phyloP scores from a whole-genome alignment of 2,113 vertebrate genomes.

The Oplegnathus fasciatus region DNA sequence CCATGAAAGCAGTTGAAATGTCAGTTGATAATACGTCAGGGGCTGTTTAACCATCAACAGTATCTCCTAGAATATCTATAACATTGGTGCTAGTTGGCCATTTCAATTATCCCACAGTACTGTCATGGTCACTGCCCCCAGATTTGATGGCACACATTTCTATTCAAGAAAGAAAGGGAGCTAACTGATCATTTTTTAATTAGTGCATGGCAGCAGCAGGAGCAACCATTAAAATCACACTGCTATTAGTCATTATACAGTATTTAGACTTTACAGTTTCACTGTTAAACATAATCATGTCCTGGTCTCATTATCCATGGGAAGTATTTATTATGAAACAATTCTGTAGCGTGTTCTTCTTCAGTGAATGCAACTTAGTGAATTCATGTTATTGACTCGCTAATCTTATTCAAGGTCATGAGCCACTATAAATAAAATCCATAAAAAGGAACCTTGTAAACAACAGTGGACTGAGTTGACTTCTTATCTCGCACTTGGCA shows the following conservation, averaged over 20 bases:
- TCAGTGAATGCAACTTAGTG: conserved; percentile 55
- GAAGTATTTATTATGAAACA: conserved; percentile 66
- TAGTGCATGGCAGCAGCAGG: conserved; percentile 61
- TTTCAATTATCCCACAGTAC: conserved; percentile 29
- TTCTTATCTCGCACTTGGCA: conserved; percentile 63
- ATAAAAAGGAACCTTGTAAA: conserved; percentile 71
- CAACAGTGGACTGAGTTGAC: conserved; percentile 61
- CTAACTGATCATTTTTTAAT: conserved; percentile 67
- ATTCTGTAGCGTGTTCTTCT: conserved; percentile 67
- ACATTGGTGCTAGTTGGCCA: conserved; percentile 11
- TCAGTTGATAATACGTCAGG: conserved; percentile 9
- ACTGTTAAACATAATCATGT: conserved; percentile 67
- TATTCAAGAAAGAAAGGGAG: conserved; percentile 44
- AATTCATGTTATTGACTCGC: conserved; percentile 69
- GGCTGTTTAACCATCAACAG: conserved; percentile 4
- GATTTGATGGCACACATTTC: conserved; percentile 43
- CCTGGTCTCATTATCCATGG: conserved; percentile 67
- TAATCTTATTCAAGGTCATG: conserved; percentile 76
- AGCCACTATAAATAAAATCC: conserved; percentile 69
- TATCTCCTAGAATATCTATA: conserved; percentile 7
- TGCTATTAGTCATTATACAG: conserved; percentile 70
- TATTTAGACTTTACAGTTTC: conserved; percentile 63
- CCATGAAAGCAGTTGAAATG: conserved; percentile 29
- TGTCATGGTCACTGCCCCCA: conserved; percentile 4
- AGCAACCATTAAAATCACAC: conserved; percentile 68